Evolutionary conservation across 2,888 invertebrate species (phyloP), one percentile per base, ranked within the genome.

Genomic region (Agrotis clavis): DNA sequence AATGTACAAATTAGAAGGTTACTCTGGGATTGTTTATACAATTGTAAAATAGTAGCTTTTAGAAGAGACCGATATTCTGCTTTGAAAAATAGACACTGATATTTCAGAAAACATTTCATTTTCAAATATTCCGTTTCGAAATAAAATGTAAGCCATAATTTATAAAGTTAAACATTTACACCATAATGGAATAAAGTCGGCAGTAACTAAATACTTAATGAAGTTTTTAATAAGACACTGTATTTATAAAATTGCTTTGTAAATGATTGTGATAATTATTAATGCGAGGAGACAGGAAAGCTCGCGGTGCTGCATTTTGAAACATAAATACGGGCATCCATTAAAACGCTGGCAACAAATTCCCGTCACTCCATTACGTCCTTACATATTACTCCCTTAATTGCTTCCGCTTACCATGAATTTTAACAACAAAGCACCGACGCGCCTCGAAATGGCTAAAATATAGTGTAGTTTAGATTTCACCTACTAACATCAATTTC

Each of bases 371-470:
- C 92, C 92, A 94, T 94, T 94, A 94, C 93, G 92, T 93, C 91
- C 92, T 94, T 94, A 93, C 92, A 94, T 92, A 93, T 94, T 93
- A 93, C 92, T 90, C 90, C 89, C 92, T 91, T 95, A 94, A 95
- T 94, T 95, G 93, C 93, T 94, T 94, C 93, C 94, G 93, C 90
- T 95, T 93, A 94, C 92, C 91, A 91, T 92, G 93, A 94, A 94
- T 95, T 94, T 94, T 92, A 93, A 93, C 94, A 93, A 93, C 93
- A 94, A 93, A 94, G 92, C 92, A 91, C 88, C 87, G 89, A 91
- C 88, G 89, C 89, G 87, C 91, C 92, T 88, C 92, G 89, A 92
- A 94, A 93, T 92, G 91, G 92, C 90, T 92, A 89, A 93, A 92
- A 93, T 93, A 92, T 92, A 92, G 90, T 92, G 92, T 92, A 93